Base-by-base conservation (phyloP, 2,888 invertebrate genomes). In the Euzophera pinguis region DNA sequence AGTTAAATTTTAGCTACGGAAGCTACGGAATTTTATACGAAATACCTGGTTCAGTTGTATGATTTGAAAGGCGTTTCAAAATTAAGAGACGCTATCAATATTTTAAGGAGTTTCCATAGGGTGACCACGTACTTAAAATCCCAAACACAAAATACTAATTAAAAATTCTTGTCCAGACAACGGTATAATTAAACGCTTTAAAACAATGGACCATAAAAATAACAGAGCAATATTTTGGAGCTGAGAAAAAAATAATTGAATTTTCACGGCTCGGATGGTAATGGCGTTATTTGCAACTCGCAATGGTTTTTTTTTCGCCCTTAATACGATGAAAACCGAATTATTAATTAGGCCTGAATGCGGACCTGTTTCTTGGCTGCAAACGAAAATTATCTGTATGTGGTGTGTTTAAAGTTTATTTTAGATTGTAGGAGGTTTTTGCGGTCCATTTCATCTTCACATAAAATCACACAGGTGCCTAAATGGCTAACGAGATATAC, bases 211-310 rank as follows among this genome's bases (percentile, higher is more conserved):
- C 39, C 16, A 10, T 39, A 29, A 39, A 50, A 50, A 50, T 50
- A 41, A 50, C 29, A 10, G 49, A 35, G 29, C 39, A 41, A 32
- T 39, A 41, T 39, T 50, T 50, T 27, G n/a, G 39, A 4, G 14
- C n/a, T 14, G 49, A 13, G 32, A 51, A 55, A 57, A 57, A 53
- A 42, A 47, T 62, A 66, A 62, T 63, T 59, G 61, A 63, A 61
- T 58, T 55, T 53, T 41, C 41, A 49, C 48, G 50, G 53, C 53
- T 60, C 54, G 50, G 45, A 57, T 55, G 59, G 54, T 63, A 65
- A 65, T 62, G 59, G 57, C 59, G 62, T 61, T 59, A 65, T 65
- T 62, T 62, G 60, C 63, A 53, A 58, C 56, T 8, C 51, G 38
- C 53, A 59, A 54, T 55, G 54, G 52, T 52, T 47, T 61, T 62